Evolutionary conservation across 2,113 vertebrate genomes (phyloP), one percentile per base, ranked within the genome.

Genomic region (Sardina pilchardus): DNA sequence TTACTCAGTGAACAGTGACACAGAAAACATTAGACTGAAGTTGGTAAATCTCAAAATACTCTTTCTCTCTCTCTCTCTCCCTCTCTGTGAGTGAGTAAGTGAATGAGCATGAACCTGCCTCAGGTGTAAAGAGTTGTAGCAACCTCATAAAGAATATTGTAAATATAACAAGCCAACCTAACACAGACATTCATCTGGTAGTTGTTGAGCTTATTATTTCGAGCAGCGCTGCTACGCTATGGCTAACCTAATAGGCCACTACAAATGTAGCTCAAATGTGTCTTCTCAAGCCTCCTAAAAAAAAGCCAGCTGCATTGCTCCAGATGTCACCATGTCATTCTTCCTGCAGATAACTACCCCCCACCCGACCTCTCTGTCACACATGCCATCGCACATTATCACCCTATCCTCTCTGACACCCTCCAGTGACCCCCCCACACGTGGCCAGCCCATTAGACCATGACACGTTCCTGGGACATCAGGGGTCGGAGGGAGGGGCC

Each of bases 321-420:
- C 67, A 75, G 30, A 75, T 36, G 67, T 75, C 71, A 78, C 30
- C 71, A 78, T 78, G 71, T 36, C 71, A 78, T 36, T 78, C 71
- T 78, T 36, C 71, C 14, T 78, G 30, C 16, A 6, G 30, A 78
- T 78, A 78, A 78, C 34, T 39, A 16, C 30, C 26, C 16, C 14
- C 26, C 12, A 17, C 4, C 71, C 10, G 16, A 36, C 71, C 71
- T 39, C 30, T 78, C 30, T 36, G 71, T 78, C 71, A 78, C 71
- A 78, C 71, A 78, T 78, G 71, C 71, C 71, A 36, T 36, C 14
- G 9, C 71, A 78, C 34, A 78, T 78, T 78, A 78, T 78, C 71
- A 78, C 71, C 71, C 30, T 78, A 34, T 78, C 71, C 71, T 78
- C 71, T 3, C 17, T 1, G 30, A 36, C 71, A 78, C 30, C 71